Conservation (phyloP, 2,888 invertebrate genomes). For the Epiblema foenella region DNA sequence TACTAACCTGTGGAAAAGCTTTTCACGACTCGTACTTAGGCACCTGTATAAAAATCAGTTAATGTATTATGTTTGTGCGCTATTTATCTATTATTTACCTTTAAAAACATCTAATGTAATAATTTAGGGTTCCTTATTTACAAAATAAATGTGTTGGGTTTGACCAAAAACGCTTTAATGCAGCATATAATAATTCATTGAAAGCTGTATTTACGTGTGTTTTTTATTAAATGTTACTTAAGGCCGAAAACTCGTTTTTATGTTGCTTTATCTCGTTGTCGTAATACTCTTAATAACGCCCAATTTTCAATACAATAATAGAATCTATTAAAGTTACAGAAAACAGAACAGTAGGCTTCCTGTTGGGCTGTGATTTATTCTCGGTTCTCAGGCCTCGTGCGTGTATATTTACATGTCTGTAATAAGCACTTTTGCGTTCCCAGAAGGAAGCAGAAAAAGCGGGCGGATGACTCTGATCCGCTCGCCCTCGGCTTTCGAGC, state of each 20-base stretch:
- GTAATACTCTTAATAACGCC: too few species aligned
- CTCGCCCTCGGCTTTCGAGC: slow-evolving; percentile 50
- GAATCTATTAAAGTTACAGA: slow-evolving; percentile 10
- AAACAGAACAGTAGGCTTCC: slow-evolving; percentile 27
- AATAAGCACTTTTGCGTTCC: slow-evolving; percentile 40
- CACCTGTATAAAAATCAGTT: neutral
- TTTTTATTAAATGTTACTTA: neutral
- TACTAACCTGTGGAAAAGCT: too few species aligned
- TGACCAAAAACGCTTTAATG: too few species aligned
- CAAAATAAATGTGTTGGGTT: too few species aligned
- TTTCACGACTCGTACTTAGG: too few species aligned
- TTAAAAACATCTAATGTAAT: too few species aligned
- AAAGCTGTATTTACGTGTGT: neutral
- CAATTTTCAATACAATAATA: slow-evolving; percentile 7
- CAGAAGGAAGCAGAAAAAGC: slow-evolving; percentile 51
- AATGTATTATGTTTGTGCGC: neutral
- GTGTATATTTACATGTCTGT: slow-evolving; percentile 37
- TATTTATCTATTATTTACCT: neutral
- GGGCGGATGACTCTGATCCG: slow-evolving; percentile 48
- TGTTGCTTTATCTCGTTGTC: neutral
- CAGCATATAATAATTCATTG: too few species aligned
- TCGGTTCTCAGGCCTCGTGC: slow-evolving; percentile 25
- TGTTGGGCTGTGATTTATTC: slow-evolving; percentile 34
- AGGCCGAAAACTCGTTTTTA: neutral
- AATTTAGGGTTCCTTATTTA: too few species aligned